Percentiles rank a stretch among this genome's conserved stretches.
Conservation (phyloP, 2,113 vertebrate species). For the Meleagris gallopavo region DNA sequence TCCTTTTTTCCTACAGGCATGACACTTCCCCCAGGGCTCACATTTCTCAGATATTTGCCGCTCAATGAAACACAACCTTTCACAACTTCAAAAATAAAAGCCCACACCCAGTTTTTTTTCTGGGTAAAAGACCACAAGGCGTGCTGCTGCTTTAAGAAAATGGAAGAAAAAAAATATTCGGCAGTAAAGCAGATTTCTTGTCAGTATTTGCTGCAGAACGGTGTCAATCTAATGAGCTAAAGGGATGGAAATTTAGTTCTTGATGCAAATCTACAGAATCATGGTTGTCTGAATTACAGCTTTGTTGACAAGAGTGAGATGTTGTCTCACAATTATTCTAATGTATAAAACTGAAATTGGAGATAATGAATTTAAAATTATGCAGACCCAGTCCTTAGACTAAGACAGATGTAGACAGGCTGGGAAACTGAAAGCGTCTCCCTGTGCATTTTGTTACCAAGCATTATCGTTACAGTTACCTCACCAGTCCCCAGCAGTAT, state of each 20-base stretch:
- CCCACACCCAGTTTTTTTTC: background rate
- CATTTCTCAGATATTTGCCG: background rate
- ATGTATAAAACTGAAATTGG: slow-evolving; percentile 21
- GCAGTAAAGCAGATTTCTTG: slow-evolving; percentile 31
- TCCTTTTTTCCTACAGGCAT: background rate
- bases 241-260: slow-evolving; percentile 62
- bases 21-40: background rate
- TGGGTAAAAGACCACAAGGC: background rate
- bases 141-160: slow-evolving; percentile 53
- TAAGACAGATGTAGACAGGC: background rate
- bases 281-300: slow-evolving; percentile 23
- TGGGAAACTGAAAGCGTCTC: background rate
- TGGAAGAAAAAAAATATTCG: background rate
- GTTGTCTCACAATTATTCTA: slow-evolving; percentile 60
- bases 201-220: slow-evolving; percentile 68
- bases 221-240: slow-evolving; percentile 67
- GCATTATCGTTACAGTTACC: background rate
- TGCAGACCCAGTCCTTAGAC: background rate
- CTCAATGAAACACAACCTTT: background rate
- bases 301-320: slow-evolving; percentile 67
- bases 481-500: background rate
- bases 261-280: slow-evolving; percentile 65
- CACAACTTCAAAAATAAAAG: background rate
- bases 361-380: slow-evolving; percentile 22
- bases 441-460: background rate